Percentiles rank a stretch among this genome's conserved stretches.
These are phyloP conservation scores for Rhinella marina DNA, from an alignment of 2,797 vertebrate species.

Conservation along the genomic window DNA sequence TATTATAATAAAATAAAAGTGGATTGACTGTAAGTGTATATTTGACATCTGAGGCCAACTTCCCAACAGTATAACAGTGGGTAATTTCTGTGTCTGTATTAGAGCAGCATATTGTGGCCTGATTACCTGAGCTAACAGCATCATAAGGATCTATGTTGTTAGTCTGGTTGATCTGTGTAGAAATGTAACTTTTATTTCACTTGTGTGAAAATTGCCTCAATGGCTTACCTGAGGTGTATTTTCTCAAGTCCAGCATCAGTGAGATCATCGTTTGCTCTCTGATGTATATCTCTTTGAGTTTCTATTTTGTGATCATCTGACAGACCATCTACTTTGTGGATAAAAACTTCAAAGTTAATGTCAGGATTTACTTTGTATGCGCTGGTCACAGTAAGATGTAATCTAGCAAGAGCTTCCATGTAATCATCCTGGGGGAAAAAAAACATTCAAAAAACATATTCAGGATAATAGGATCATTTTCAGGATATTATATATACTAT, in stretches of 20 bases:
- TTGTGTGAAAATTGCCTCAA: constrained; percentile 30
- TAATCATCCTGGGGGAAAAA: constrained; percentile 87
- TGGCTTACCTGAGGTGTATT: constrained; percentile 90
- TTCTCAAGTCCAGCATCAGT: constrained; percentile 86
- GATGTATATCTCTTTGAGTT: constrained; percentile 92
- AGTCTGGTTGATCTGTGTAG: too few species aligned
- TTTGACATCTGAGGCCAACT: neutral
- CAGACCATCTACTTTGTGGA: constrained; percentile 94
- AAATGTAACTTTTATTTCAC: neutral
- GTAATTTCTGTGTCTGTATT: too few species aligned
- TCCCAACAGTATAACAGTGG: too few species aligned
- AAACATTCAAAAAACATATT: constrained; percentile 9
- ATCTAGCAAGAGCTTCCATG: constrained; percentile 88
- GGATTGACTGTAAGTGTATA: too few species aligned
- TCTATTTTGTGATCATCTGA: constrained; percentile 95
- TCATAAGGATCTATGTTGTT: too few species aligned
- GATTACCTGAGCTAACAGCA: too few species aligned
- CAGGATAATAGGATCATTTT: too few species aligned
- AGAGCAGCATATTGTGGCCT: too few species aligned
- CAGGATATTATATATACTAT: too few species aligned
- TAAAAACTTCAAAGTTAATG: constrained; percentile 96
- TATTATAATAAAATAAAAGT: too few species aligned
- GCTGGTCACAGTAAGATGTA: constrained; percentile 91
- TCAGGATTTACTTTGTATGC: constrained; percentile 93
- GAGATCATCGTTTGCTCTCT: constrained; percentile 90